Evolutionary conservation across 1,140 invertebrate species (phyloP).

Genomic region (Whitmania pigra): DNA sequence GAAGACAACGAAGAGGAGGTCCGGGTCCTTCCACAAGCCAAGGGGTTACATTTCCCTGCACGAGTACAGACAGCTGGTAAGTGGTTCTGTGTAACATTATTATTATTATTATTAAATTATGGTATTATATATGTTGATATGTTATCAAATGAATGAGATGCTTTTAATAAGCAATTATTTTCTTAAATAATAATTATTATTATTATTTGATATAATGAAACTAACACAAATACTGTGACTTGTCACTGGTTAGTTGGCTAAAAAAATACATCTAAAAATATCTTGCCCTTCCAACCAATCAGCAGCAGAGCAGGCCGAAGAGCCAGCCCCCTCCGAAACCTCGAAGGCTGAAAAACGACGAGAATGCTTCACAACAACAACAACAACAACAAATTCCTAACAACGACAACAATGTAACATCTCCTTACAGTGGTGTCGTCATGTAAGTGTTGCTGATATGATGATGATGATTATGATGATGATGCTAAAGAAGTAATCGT

Average conservation of each 20-base stretch:
- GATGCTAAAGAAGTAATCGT: background rate
- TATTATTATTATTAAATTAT: no score
- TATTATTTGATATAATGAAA: no score
- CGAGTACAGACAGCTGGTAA: background rate
- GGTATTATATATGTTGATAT: no score
- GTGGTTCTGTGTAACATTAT: background rate
- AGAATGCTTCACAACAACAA: background rate
- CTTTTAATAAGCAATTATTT: no score
- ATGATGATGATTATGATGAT: slow-evolving; percentile 4
- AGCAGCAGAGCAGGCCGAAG: background rate
- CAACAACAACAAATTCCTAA: slow-evolving; percentile 3
- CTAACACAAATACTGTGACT: background rate
- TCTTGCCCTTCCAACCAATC: background rate
- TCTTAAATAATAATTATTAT: no score
- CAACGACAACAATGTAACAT: no score
- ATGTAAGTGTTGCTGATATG: no score
- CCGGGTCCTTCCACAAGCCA: background rate
- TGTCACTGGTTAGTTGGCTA: background rate
- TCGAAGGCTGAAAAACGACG: background rate
- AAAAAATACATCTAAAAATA: no score
- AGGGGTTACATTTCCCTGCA: slow-evolving; percentile 11
- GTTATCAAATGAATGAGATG: no score
- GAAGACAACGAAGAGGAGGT: slow-evolving; percentile 5
- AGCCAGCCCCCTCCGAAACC: background rate
- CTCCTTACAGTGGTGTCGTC: no score